These are phyloP conservation scores for Bergia sp. DNA, from an alignment of 92 coral and sea anemone genomes.

Conservation along the genomic window DNA sequence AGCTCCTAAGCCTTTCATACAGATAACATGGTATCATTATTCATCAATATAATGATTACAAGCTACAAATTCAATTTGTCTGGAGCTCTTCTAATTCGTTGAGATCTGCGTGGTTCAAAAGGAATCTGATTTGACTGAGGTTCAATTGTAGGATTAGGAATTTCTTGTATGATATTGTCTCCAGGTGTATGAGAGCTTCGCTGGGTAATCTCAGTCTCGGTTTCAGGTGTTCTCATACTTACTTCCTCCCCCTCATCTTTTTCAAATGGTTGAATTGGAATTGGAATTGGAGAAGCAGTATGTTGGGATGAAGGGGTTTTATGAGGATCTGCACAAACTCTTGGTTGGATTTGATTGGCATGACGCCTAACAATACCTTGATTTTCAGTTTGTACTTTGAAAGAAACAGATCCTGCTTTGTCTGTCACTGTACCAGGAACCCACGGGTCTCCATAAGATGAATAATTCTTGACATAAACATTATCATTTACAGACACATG, in stretches of 20 bases:
- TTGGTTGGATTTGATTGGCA: conserved; percentile 18
- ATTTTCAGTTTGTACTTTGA: conserved; percentile 16
- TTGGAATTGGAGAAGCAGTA: conserved; percentile 18
- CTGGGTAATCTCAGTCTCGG: conserved; percentile 20
- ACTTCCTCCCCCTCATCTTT: conserved; percentile 19
- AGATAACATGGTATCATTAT: conserved; percentile 15
- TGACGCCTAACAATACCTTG: conserved; percentile 19
- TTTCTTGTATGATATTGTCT: conserved; percentile 15
- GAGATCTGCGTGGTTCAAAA: conserved; percentile 19
- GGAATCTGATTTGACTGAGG: conserved; percentile 19
- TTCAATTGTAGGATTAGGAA: conserved; percentile 16
- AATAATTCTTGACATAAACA: conserved; percentile 14
- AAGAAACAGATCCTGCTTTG: conserved; percentile 15
- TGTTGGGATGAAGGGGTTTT: conserved; percentile 19
- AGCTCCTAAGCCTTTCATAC: conserved; percentile 19
- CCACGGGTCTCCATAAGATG: conserved; percentile 20
- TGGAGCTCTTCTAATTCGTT: conserved; percentile 18
- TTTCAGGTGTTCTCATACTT: conserved; percentile 17
- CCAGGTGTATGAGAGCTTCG: conserved; percentile 20
- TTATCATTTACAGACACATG: conserved; percentile 16
- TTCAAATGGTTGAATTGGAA: conserved; percentile 16
- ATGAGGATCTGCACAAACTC: conserved; percentile 19
- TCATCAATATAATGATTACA: conserved; percentile 14
- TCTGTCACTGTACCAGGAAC: conserved; percentile 19
- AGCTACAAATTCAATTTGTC: conserved; percentile 16